Percentiles rank a stretch among this genome's conserved stretches.
phyloP scores from a whole-genome alignment of 2,113 vertebrate genomes.

The Centropus unirufus region DNA sequence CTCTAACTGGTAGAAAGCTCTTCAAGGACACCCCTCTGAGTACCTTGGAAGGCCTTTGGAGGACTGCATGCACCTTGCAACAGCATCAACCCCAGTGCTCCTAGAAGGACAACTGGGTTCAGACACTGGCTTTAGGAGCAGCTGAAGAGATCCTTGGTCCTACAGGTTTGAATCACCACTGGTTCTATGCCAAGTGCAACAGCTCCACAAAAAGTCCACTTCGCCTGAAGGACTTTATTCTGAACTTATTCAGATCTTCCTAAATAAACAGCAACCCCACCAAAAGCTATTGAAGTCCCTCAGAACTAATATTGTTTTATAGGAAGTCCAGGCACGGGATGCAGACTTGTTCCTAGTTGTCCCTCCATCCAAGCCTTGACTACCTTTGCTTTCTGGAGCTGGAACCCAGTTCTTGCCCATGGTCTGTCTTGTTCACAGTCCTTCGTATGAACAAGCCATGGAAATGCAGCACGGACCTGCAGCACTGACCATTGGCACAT shows the following conservation, averaged over 20 bases:
- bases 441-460: neutral
- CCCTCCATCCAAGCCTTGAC: neutral
- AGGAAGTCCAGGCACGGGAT: neutral
- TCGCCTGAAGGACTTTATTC: neutral
- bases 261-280: neutral
- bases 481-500: neutral
- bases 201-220: neutral
- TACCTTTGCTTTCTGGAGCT: neutral
- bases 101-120: neutral
- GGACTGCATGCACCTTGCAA: neutral
- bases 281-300: neutral
- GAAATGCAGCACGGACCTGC: neutral
- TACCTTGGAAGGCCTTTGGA: neutral
- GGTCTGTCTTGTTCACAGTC: rapidly evolving
- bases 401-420: neutral
- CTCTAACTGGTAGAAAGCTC: neutral
- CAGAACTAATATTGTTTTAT: neutral
- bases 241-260: neutral
- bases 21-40: neutral
- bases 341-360: neutral
- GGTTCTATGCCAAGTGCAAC: neutral
- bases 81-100: neutral
- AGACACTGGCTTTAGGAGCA: neutral
- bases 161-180: neutral
- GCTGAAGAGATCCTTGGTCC: neutral